Conservation (phyloP, 2,888 invertebrate species). For the Clusia tigrina region DNA sequence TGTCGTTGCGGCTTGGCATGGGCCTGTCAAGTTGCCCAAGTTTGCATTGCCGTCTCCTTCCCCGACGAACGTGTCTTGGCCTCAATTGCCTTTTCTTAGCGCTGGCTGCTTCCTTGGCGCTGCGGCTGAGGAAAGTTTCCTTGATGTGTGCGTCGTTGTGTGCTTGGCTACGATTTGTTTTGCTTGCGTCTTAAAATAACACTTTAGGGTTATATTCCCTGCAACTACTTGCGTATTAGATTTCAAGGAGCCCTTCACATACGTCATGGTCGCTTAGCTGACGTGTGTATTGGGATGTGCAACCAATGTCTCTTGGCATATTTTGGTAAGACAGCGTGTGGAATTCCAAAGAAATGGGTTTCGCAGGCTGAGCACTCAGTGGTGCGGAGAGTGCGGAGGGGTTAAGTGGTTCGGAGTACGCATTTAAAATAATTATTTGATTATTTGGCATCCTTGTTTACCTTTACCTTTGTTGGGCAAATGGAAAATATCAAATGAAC, state of each 20-base stretch:
- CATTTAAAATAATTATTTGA: background rate
- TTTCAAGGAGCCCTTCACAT: slow-evolving; percentile 9
- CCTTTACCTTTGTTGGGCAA: no score
- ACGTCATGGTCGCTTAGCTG: slow-evolving; percentile 25
- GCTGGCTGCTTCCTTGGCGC: background rate
- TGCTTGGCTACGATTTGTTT: slow-evolving; percentile 10
- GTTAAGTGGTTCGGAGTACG: no score
- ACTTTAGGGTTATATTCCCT: slow-evolving; percentile 16
- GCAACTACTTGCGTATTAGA: slow-evolving; percentile 12
- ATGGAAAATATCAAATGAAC: no score
- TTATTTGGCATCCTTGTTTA: no score
- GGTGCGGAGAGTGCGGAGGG: no score
- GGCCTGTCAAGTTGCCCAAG: slow-evolving; percentile 31
- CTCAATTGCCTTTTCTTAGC: background rate
- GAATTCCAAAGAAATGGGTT: background rate
- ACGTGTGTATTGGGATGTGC: background rate
- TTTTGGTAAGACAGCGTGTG: no score
- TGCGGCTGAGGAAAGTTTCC: background rate
- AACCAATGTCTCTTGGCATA: slow-evolving; percentile 1
- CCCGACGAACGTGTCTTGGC: background rate
- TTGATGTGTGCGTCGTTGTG: slow-evolving; percentile 4
- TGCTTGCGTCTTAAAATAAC: slow-evolving; percentile 9
- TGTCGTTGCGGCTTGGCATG: no score
- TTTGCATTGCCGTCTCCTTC: slow-evolving; percentile 4
- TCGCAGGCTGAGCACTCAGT: background rate